phyloP scores from a whole-genome alignment of 2,113 vertebrate species.

The Numenius arquata region DNA sequence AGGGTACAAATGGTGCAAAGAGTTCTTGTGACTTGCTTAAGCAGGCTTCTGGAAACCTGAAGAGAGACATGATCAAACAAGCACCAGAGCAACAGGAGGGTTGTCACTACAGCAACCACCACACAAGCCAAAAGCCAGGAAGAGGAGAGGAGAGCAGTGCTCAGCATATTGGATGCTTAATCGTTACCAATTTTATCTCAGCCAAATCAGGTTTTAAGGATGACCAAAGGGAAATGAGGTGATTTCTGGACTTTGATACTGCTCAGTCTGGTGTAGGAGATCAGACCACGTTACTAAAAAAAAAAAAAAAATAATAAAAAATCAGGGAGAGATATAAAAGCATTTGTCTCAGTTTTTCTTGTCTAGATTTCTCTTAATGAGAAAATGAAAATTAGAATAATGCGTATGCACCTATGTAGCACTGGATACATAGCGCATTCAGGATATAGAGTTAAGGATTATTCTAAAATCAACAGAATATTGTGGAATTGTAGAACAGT shows the following conservation, averaged over 20 bases:
- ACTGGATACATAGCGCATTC: not conserved
- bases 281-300: not conserved
- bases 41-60: not conserved
- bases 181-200: not conserved
- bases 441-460: not conserved
- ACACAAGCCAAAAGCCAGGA: not conserved
- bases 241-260: not conserved
- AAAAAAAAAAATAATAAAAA: not conserved
- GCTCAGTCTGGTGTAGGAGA: not conserved
- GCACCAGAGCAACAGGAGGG: not conserved
- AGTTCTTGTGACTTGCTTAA: not conserved
- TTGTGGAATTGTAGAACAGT: not conserved
- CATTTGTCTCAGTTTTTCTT: not conserved
- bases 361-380: not conserved
- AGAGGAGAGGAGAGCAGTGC: not conserved
- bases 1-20: not conserved
- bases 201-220: not conserved
- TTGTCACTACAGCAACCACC: not conserved
- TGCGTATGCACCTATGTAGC: not conserved
- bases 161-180: not conserved
- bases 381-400: not conserved
- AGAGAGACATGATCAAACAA: not conserved
- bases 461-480: not conserved
- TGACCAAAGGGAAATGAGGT: not conserved
- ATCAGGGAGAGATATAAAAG: not conserved